Percentiles rank a stretch among this genome's conserved stretches.
Conservation (phyloP, 2,113 vertebrate species). For the Dicerorhinus sumatrensis region DNA sequence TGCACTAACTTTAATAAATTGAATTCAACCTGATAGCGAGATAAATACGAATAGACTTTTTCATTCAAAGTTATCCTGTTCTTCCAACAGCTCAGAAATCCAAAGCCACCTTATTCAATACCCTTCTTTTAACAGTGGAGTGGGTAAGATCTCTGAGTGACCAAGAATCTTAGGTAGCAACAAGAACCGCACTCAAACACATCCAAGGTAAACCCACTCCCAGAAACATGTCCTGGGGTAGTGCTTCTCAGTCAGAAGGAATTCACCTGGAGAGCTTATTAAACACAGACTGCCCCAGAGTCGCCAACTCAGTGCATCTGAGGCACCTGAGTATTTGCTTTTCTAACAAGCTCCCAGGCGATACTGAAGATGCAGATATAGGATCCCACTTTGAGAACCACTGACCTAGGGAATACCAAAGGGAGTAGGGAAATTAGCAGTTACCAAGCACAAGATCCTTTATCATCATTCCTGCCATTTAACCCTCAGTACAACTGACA, state of each 20-base stretch:
- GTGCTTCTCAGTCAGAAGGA: rapidly evolving
- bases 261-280: not conserved
- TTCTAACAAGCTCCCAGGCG: not conserved
- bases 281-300: too few species aligned
- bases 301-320: rapidly evolving
- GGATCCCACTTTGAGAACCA: not conserved
- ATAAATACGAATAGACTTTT: not conserved
- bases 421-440: rapidly evolving
- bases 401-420: not conserved
- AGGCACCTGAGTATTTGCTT: not conserved
- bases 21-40: not conserved
- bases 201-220: not conserved
- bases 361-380: not conserved
- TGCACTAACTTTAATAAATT: not conserved
- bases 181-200: not conserved
- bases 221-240: not conserved
- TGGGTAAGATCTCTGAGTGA: not conserved
- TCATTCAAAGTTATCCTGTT: not conserved
- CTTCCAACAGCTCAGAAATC: not conserved
- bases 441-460: not conserved
- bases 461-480: too few species aligned
- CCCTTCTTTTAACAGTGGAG: not conserved
- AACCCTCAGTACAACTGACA: too few species aligned
- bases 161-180: not conserved
- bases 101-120: not conserved